phyloP scores from a whole-genome alignment of 23 tunicate species.

The Oikopleura dioica region DNA sequence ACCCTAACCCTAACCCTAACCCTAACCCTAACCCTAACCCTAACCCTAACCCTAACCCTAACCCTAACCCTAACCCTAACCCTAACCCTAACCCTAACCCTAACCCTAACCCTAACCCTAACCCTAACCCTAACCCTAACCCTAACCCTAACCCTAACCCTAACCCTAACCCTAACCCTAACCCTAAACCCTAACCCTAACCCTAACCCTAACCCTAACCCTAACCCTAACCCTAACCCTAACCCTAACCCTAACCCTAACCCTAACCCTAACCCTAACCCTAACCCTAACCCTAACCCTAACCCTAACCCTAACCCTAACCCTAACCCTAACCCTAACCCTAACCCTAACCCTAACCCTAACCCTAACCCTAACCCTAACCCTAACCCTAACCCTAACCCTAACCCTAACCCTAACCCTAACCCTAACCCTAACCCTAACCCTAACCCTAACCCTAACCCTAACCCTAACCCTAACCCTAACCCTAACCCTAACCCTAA shows the following conservation, averaged over 20 bases:
- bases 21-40: constrained; percentile 16
- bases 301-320: constrained; percentile 19
- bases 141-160: no score
- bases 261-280: no score
- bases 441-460: constrained; percentile 20
- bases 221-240: no score
- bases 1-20: constrained; percentile 16
- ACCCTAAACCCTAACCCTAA: no score
- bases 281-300: no score
- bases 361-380: constrained; percentile 17
- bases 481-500: constrained; percentile 19
- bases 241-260: no score
- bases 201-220: no score
- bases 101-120: no score
- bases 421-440: constrained; percentile 15
- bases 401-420: constrained; percentile 15
- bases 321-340: constrained; percentile 20
- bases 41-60: constrained; percentile 1
- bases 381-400: constrained; percentile 17
- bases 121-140: no score
- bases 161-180: no score
- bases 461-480: constrained; percentile 18
- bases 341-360: constrained; percentile 17
- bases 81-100: constrained; percentile 24
- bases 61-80: constrained; percentile 23